Conservation (phyloP, 2,113 vertebrate genomes). For the Lagopus leucura region DNA sequence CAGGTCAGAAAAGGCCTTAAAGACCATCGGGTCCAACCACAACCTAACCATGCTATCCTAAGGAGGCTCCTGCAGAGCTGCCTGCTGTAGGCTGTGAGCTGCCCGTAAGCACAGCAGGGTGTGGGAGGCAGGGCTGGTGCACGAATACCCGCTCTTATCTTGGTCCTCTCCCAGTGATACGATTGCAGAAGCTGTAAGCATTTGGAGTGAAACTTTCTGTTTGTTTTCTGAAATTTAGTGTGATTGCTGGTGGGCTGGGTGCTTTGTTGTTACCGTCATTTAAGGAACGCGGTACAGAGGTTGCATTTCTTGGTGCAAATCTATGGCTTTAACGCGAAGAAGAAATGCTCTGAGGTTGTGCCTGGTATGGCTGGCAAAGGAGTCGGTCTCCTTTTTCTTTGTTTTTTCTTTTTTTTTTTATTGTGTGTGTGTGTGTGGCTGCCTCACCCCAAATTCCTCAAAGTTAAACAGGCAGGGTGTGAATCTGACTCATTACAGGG, state of each 20-base stretch:
- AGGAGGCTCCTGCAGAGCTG: too few species aligned
- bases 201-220: neutral
- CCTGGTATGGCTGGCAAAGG: neutral
- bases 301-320: neutral
- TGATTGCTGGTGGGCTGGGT: neutral
- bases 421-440: neutral
- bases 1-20: too few species aligned
- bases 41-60: too few species aligned
- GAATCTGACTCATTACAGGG: neutral
- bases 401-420: neutral
- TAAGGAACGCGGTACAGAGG: neutral
- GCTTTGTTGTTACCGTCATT: neutral
- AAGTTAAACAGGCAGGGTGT: neutral
- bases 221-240: neutral
- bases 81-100: neutral
- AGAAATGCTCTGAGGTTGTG: neutral
- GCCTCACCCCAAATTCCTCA: constrained; percentile 38
- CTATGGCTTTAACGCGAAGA: neutral
- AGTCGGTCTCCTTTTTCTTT: neutral
- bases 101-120: neutral
- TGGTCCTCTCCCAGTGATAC: neutral
- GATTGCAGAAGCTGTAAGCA: neutral
- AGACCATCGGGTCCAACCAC: too few species aligned
- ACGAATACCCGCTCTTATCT: neutral
- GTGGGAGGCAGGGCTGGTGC: neutral